Base-by-base conservation (phyloP, 2,888 invertebrate species). In the Pristionchus arcanus region DNA sequence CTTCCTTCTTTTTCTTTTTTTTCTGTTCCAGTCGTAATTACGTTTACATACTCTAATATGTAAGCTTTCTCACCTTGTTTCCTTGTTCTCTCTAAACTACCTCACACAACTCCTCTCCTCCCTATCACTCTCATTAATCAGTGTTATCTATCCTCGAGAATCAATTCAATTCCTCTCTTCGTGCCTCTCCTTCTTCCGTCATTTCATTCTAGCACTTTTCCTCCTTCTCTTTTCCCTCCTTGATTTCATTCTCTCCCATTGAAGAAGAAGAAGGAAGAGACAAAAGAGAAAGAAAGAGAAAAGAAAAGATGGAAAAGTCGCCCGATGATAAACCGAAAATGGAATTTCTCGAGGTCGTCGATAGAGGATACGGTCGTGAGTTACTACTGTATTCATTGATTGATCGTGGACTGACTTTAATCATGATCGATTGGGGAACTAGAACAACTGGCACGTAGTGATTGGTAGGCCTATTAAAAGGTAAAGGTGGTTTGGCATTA, bases 341-440 rank as follows among this genome's bases (percentile, higher is more conserved):
- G 77, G 89, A 89, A 34, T 89, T 89, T 66, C 89, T 89, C n/a
- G 89, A 89, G 59, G 89, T 89, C 71, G 28, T 89, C 77, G 81
- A 89, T 89, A 31, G 66, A 59, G 77, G 74, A 55, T 81, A 89
- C 89, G 89, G 89, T n/a, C 87, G 87, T 87, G 53, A 87, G 87
- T 87, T 25, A 28, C 34, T 15, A 21, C 21, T 19, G 15, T 49
- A 81, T 53, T 42, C 11, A 42, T 81, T 49, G 25, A 37, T 42
- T 42, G 25, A 49, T 21, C 37, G 13, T 13, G 5, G 25, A 81
- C 42, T 37, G 28, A 49, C 25, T 16, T 11, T 63, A 13, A 16
- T 15, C 21, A 11, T 55, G 16, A 21, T 55, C 2, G 2, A 21
- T 55, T 55, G 2, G 55, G 1, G 19, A 55, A 55, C 0, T 5